These are phyloP conservation scores for Salticus scenicus DNA, from an alignment of 2,888 invertebrate species.

Conservation along the genomic window DNA sequence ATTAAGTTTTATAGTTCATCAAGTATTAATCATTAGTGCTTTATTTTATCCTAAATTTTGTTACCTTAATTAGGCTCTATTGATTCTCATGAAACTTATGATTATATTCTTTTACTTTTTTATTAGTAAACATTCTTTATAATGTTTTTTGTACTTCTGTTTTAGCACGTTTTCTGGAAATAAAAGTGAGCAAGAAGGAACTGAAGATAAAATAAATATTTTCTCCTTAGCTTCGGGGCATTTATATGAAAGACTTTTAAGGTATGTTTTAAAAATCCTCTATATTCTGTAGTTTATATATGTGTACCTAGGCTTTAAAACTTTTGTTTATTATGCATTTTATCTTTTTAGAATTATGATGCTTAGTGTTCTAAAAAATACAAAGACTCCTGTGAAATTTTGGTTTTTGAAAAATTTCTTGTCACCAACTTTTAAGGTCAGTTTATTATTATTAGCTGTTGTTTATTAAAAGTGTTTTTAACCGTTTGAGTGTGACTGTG, in stretches of 20 bases:
- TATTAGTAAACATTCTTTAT: too few species aligned
- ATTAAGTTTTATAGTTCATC: too few species aligned
- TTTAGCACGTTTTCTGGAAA: constrained; percentile 72
- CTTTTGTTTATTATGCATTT: too few species aligned
- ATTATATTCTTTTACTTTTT: too few species aligned
- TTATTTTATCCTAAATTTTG: too few species aligned
- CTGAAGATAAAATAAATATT: constrained; percentile 90
- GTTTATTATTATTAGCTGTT: too few species aligned
- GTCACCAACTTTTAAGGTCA: constrained; percentile 94
- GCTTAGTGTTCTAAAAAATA: constrained; percentile 96
- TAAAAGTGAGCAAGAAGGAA: constrained; percentile 78
- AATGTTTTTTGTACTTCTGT: neutral
- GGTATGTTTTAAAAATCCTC: constrained; percentile 75
- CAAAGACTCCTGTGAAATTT: constrained; percentile 95
- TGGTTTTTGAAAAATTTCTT: constrained; percentile 99
- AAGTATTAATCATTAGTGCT: too few species aligned
- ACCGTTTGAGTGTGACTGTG: too few species aligned
- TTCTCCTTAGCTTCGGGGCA: constrained; percentile 99
- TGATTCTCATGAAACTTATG: too few species aligned
- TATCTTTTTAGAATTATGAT: constrained; percentile 87
- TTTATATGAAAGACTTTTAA: constrained; percentile 93
- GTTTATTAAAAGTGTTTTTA: too few species aligned
- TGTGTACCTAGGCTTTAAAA: too few species aligned
- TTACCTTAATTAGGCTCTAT: too few species aligned
- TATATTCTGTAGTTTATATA: neutral